phyloP scores from a whole-genome alignment of 2,113 vertebrate genomes.

The Clarias magur region DNA sequence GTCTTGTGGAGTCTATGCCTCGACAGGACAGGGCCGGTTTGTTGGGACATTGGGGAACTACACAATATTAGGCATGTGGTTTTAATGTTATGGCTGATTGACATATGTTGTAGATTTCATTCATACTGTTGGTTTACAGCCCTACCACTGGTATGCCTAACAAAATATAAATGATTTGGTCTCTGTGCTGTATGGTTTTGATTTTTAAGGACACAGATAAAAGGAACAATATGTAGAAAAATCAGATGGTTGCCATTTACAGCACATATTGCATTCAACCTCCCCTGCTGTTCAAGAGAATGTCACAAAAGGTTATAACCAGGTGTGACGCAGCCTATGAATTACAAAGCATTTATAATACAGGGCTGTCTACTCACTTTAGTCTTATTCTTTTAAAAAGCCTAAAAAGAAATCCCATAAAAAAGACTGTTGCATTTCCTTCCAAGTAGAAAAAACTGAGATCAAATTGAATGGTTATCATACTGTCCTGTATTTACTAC shows the following conservation, averaged over 20 bases:
- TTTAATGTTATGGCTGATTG: no score
- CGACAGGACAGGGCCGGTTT: no score
- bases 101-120: not conserved
- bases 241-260: not conserved
- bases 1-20: no score
- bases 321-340: not conserved
- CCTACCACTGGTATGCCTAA: not conserved
- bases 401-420: not conserved
- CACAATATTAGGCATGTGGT: no score
- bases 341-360: not conserved
- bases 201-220: not conserved
- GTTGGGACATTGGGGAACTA: no score
- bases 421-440: not conserved
- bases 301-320: conserved; percentile 12
- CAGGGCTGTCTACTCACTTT: not conserved
- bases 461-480: not conserved
- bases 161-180: not conserved
- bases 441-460: not conserved
- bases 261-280: not conserved
- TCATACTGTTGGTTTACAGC: not conserved
- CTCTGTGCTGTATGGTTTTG: not conserved
- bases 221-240: conserved; percentile 2
- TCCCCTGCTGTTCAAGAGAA: conserved; percentile 4
- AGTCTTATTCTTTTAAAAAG: not conserved
- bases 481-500: not conserved